Evolutionary conservation across 2,888 invertebrate species (phyloP).

Genomic region (Agrotis exclamationis): DNA sequence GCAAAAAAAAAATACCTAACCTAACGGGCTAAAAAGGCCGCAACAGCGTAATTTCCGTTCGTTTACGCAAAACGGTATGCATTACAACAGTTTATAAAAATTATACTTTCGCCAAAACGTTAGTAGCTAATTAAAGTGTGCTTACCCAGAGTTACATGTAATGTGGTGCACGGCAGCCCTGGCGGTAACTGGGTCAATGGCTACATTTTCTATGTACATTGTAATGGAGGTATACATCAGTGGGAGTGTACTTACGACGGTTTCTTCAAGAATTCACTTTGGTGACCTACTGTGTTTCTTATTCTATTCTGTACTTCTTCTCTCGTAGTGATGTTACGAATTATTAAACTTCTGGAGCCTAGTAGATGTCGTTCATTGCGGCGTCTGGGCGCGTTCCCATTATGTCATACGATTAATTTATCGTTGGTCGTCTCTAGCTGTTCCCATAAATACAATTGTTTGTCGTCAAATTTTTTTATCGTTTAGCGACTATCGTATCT

Average conservation of each 20-base stretch:
- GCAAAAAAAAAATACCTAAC: background rate
- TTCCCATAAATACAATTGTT: too few relatives aligned
- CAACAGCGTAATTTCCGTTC: slow-evolving; percentile 28
- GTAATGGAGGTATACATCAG: slow-evolving; percentile 59
- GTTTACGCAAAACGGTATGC: slow-evolving; percentile 29
- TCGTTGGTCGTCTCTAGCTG: too few relatives aligned
- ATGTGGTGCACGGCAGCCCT: slow-evolving; percentile 53
- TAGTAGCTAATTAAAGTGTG: slow-evolving; percentile 44
- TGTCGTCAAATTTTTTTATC: too few relatives aligned
- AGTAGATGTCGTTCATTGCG: too few relatives aligned
- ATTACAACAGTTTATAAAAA: slow-evolving; percentile 30
- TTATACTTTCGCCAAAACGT: slow-evolving; percentile 39
- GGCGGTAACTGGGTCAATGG: slow-evolving; percentile 55
- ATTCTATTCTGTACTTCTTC: too few relatives aligned
- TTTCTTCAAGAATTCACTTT: slow-evolving; percentile 52
- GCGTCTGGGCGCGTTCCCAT: too few relatives aligned
- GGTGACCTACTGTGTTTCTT: slow-evolving; percentile 19
- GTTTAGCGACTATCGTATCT: too few relatives aligned
- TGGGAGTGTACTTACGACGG: slow-evolving; percentile 33
- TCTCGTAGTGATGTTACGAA: too few relatives aligned
- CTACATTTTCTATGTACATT: slow-evolving; percentile 63
- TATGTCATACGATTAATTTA: too few relatives aligned
- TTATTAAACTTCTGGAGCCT: too few relatives aligned
- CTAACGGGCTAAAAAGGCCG: slow-evolving; percentile 3
- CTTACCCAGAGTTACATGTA: slow-evolving; percentile 45